These are phyloP conservation scores for Chloroclysta siterata DNA, from an alignment of 2,888 invertebrate genomes.

Conservation along the genomic window DNA sequence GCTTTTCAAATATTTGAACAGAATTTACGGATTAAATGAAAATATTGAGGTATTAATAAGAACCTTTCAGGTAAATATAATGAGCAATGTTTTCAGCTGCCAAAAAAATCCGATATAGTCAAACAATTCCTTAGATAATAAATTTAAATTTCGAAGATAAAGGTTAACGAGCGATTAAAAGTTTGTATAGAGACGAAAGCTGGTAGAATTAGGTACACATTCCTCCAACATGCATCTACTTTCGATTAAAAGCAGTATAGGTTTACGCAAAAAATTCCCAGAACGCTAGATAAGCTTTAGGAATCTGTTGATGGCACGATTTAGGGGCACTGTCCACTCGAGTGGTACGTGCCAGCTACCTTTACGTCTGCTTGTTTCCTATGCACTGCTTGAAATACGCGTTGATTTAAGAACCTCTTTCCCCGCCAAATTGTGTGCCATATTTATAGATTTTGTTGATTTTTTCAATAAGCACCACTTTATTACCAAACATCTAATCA, in stretches of 20 bases:
- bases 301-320: slow-evolving; percentile 8
- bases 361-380: no score
- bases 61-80: not conserved
- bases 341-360: not conserved
- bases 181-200: slow-evolving; percentile 4
- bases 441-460: no score
- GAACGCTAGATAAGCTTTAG: slow-evolving; percentile 4
- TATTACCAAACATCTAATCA: no score
- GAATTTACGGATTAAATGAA: no score
- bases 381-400: no score
- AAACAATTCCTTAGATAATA: not conserved
- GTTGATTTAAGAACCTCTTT: no score
- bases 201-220: not conserved
- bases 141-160: not conserved
- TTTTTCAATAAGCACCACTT: no score
- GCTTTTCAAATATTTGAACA: no score
- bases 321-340: not conserved
- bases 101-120: not conserved
- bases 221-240: slow-evolving; percentile 12
- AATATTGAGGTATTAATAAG: not conserved
- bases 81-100: not conserved
- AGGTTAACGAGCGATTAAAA: slow-evolving; percentile 7
- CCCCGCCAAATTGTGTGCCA: no score
- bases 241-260: slow-evolving; percentile 17
- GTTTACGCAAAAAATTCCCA: slow-evolving; percentile 21